A percentile compares a stretch with the other conserved stretches of the same genome.
Conservation (phyloP, 2,888 invertebrate genomes). For the Amphipyra tragopoginis region DNA sequence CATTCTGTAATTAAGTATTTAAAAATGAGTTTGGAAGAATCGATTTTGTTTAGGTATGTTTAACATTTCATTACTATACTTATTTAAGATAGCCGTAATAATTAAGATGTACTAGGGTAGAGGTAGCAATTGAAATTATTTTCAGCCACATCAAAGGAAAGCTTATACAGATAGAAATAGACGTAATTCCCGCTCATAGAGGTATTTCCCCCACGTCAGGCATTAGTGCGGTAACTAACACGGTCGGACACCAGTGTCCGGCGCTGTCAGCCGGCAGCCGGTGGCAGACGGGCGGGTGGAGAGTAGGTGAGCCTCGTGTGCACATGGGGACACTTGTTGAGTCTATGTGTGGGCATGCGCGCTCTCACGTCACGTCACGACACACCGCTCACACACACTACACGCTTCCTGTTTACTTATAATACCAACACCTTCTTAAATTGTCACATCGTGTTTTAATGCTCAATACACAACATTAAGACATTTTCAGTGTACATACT, state of each 20-base stretch:
- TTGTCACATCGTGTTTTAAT: conserved; percentile 33
- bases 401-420: conserved; percentile 41
- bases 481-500: neutral
- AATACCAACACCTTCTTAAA: conserved; percentile 4
- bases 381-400: conserved; percentile 45
- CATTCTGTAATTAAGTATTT: too few relatives aligned
- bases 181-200: conserved; percentile 23
- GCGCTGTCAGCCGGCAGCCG: conserved; percentile 34
- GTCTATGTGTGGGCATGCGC: conserved; percentile 77
- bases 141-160: conserved; percentile 21
- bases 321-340: conserved; percentile 88
- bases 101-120: neutral
- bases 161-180: conserved; percentile 28
- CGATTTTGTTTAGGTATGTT: too few relatives aligned
- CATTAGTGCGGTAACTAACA: conserved; percentile 56
- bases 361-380: conserved; percentile 57
- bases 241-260: conserved; percentile 62
- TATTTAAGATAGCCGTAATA: too few relatives aligned
- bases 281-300: conserved; percentile 38
- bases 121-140: conserved; percentile 23
- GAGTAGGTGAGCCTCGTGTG: conserved; percentile 55
- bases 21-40: too few relatives aligned
- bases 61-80: too few relatives aligned
- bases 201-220: conserved; percentile 43
- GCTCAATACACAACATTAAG: conserved; percentile 18